Percentiles rank a stretch among this genome's conserved stretches.
Conservation (phyloP, 2,113 vertebrate genomes). For the Archilochus colubris region DNA sequence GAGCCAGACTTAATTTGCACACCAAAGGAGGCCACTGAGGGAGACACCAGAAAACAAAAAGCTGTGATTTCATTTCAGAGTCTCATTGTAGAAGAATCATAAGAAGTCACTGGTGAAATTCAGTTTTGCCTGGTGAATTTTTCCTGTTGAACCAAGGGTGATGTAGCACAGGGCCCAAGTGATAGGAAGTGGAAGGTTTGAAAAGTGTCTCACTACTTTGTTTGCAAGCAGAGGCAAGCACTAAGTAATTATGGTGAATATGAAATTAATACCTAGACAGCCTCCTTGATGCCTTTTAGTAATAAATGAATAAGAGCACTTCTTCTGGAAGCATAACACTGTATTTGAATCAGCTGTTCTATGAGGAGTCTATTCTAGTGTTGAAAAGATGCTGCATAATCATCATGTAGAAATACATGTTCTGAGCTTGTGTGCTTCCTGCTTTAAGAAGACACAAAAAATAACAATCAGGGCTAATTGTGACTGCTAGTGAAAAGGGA, state of each 20-base stretch:
- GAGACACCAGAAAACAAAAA: not conserved
- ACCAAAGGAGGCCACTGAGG: not conserved
- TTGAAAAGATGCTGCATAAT: not conserved
- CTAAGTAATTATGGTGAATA: not conserved
- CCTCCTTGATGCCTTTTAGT: slow-evolving; percentile 20
- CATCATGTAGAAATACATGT: not conserved
- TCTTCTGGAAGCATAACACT: not conserved
- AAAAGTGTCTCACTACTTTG: slow-evolving; percentile 6
- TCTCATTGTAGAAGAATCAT: not conserved
- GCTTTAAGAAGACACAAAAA: not conserved
- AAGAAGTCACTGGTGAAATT: not conserved
- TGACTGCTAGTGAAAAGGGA: not conserved
- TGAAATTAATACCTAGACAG: slow-evolving; percentile 40
- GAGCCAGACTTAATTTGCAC: not conserved
- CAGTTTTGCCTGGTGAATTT: not conserved
- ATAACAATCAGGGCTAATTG: not conserved
- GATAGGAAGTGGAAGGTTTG: not conserved
- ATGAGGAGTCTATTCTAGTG: not conserved
- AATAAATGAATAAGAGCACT: not conserved
- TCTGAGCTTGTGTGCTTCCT: not conserved
- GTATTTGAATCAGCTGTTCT: not conserved
- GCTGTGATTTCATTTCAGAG: not conserved
- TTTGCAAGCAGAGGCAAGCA: not conserved
- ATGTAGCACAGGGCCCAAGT: not conserved
- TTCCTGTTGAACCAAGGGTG: not conserved